Conservation (phyloP, 2,797 vertebrate species). For the Astyanax mexicanus region DNA sequence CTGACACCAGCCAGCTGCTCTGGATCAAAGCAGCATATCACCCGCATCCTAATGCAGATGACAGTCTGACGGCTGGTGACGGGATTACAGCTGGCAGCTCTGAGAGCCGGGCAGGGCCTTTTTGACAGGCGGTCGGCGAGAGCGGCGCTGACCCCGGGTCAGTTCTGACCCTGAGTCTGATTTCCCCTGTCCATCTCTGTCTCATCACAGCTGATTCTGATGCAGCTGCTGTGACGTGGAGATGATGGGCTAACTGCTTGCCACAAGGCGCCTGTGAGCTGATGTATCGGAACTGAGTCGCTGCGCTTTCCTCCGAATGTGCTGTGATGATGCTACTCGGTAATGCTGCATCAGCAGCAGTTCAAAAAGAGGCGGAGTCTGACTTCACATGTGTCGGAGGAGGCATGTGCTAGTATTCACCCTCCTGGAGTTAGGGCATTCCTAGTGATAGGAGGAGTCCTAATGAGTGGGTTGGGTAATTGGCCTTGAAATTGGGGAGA, state of each 20-base stretch:
- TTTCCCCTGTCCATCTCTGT: not conserved
- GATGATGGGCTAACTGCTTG: not conserved
- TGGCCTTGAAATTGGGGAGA: no score
- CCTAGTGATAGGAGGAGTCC: no score
- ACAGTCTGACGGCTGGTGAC: slow-evolving; percentile 3
- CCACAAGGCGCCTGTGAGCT: no score
- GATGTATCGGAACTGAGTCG: no score
- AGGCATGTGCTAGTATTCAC: no score
- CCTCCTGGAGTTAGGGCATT: no score
- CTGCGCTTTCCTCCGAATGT: no score
- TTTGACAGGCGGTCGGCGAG: not conserved
- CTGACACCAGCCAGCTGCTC: slow-evolving; percentile 5
- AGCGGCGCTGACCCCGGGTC: not conserved
- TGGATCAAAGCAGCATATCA: slow-evolving; percentile 11
- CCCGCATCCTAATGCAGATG: slow-evolving; percentile 13
- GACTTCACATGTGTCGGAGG: no score
- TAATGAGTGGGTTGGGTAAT: no score
- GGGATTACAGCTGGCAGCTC: slow-evolving; percentile 27
- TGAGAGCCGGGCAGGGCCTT: not conserved
- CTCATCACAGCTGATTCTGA: not conserved
- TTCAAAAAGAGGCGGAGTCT: no score
- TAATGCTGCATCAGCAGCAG: no score
- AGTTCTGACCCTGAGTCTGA: not conserved
- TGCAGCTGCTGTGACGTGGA: not conserved
- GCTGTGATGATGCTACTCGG: no score